Conservation (phyloP, 2,888 invertebrate species). For the Temnothorax rugatulus region DNA sequence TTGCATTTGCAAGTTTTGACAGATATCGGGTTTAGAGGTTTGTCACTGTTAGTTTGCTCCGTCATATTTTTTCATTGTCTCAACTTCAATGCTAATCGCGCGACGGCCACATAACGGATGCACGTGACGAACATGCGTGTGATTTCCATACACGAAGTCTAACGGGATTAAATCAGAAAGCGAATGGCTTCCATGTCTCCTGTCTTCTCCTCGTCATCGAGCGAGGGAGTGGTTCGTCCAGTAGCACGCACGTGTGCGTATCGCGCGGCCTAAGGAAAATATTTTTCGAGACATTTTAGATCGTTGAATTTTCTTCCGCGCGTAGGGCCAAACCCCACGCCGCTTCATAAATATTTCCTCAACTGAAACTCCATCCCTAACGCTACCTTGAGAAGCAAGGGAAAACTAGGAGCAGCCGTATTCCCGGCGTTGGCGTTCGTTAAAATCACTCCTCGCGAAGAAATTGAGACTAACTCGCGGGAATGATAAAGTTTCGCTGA, state of each 20-base stretch:
- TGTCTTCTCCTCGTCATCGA: slow-evolving; percentile 62
- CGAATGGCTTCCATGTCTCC: slow-evolving; percentile 66
- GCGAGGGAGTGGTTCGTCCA: slow-evolving; percentile 59
- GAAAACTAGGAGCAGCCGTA: neutral
- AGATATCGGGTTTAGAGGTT: neutral
- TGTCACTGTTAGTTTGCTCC: neutral
- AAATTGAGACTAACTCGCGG: neutral
- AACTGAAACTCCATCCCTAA: neutral
- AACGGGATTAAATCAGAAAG: slow-evolving; percentile 69
- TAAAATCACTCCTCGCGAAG: neutral
- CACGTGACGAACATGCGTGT: slow-evolving; percentile 40
- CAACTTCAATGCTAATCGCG: slow-evolving; percentile 28
- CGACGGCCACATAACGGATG: slow-evolving; percentile 46
- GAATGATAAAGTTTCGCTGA: neutral
- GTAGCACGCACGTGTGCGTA: neutral
- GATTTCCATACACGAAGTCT: slow-evolving; percentile 68
- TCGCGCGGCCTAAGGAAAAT: slow-evolving; percentile 19
- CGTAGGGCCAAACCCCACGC: neutral
- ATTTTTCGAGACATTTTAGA: slow-evolving; percentile 26
- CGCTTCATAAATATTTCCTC: slow-evolving; percentile 24
- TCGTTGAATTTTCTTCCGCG: neutral
- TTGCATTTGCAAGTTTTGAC: neutral
- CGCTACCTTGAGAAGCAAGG: too few relatives aligned
- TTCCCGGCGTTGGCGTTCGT: neutral
- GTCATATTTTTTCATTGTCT: slow-evolving; percentile 27